Evolutionary conservation across 2,888 invertebrate species (phyloP).

Genomic region (Euplagia quadripunctaria): DNA sequence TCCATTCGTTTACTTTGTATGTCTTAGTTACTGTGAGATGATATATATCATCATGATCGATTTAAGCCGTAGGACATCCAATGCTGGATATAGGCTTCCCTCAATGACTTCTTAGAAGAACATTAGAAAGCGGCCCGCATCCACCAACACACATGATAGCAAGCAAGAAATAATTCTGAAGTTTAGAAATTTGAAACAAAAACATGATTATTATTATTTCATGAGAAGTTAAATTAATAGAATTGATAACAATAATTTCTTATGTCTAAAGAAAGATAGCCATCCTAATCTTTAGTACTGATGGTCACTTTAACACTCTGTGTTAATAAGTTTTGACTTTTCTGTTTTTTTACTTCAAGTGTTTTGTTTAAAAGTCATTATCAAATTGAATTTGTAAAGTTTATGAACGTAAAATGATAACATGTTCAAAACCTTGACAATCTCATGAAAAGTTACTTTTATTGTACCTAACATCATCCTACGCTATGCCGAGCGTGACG

Average conservation of each 20-base stretch:
- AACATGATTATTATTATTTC: not conserved
- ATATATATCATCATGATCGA: too few species aligned
- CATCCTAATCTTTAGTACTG: too few species aligned
- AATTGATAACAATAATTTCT: too few species aligned
- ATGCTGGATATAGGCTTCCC: not conserved
- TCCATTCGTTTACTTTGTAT: too few species aligned
- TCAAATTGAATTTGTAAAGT: not conserved
- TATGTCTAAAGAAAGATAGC: too few species aligned
- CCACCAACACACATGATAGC: not conserved
- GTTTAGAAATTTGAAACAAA: not conserved
- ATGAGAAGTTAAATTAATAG: not conserved
- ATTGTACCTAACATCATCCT: slow-evolving; percentile 8
- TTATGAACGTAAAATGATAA: not conserved
- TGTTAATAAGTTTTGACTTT: not conserved
- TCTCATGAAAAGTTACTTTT: not conserved
- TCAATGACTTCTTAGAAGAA: not conserved
- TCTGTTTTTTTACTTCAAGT: not conserved
- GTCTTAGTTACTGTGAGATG: too few species aligned
- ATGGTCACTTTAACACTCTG: not conserved
- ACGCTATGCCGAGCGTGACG: slow-evolving; percentile 35
- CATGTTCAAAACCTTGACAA: not conserved
- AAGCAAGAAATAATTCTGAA: not conserved
- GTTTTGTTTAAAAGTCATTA: not conserved
- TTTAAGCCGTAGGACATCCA: not conserved
- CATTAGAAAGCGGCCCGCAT: not conserved